phyloP scores from a whole-genome alignment of 2,113 vertebrate genomes.

The Cariama cristata region DNA sequence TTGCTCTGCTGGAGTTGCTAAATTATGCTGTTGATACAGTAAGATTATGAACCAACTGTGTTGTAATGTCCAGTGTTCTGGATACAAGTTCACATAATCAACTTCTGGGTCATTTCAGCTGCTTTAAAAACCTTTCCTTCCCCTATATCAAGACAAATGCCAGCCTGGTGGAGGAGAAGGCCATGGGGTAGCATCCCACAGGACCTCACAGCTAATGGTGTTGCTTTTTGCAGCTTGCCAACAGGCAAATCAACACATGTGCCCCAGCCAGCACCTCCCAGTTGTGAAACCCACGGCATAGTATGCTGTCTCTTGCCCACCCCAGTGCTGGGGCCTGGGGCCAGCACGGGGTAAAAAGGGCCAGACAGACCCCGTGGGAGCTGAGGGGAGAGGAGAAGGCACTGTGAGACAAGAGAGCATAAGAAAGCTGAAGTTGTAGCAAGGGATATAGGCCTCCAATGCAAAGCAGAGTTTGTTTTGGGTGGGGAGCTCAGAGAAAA shows the following conservation, averaged over 20 bases:
- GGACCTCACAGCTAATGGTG: neutral
- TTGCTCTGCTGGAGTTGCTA: neutral
- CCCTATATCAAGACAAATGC: neutral
- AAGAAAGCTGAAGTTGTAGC: neutral
- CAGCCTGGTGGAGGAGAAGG: neutral
- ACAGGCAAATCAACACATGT: neutral
- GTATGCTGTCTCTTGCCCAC: fast-evolving
- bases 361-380: neutral
- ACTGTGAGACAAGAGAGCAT: fast-evolving
- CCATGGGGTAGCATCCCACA: neutral
- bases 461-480: neutral
- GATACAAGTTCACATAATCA: neutral
- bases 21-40: neutral
- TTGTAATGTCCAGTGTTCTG: neutral
- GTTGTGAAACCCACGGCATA: fast-evolving
- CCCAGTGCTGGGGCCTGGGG: neutral
- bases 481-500: neutral
- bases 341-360: fast-evolving
- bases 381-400: neutral
- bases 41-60: neutral
- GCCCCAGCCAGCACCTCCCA: neutral
- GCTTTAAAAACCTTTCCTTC: neutral
- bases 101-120: neutral
- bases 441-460: neutral
- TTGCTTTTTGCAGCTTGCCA: neutral